Evolutionary conservation across 1,140 invertebrate genomes (phyloP).

Genomic region (Apis dorsata): DNA sequence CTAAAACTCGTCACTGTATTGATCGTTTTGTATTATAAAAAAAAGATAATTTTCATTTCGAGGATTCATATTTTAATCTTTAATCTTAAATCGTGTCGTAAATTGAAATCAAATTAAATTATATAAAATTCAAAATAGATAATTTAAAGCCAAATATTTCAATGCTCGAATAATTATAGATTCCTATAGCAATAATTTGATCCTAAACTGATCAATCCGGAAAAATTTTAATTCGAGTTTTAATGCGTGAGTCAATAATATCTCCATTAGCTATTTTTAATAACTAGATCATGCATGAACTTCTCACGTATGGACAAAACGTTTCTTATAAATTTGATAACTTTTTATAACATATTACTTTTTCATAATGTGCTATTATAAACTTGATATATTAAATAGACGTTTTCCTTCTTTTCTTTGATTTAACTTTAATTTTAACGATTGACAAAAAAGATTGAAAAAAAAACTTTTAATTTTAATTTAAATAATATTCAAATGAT

Average conservation of each 20-base stretch:
- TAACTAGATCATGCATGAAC: conserved; percentile 38
- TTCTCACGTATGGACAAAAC: neutral
- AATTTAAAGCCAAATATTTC: neutral
- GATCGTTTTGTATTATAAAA: no score
- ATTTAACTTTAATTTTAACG: neutral
- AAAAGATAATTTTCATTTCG: neutral
- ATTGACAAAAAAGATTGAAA: neutral
- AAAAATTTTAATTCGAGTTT: conserved; percentile 65
- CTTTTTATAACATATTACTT: neutral
- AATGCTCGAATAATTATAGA: neutral
- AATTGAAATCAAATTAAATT: neutral
- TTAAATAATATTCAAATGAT: neutral
- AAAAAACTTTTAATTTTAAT: neutral
- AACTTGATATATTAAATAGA: neutral
- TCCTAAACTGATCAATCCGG: conserved; percentile 50
- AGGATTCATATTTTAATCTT: neutral
- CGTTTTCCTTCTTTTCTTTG: neutral
- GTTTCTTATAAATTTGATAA: neutral
- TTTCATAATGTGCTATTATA: no score
- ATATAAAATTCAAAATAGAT: neutral
- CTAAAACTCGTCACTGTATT: neutral
- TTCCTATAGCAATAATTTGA: conserved; percentile 29
- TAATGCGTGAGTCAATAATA: conserved; percentile 69
- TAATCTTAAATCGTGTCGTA: neutral
- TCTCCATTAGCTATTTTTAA: conserved; percentile 67